Percentiles rank a stretch among this genome's conserved stretches.
Evolutionary conservation across 2,797 vertebrate species (phyloP).

Genomic region (Chrysocyon brachyurus): DNA sequence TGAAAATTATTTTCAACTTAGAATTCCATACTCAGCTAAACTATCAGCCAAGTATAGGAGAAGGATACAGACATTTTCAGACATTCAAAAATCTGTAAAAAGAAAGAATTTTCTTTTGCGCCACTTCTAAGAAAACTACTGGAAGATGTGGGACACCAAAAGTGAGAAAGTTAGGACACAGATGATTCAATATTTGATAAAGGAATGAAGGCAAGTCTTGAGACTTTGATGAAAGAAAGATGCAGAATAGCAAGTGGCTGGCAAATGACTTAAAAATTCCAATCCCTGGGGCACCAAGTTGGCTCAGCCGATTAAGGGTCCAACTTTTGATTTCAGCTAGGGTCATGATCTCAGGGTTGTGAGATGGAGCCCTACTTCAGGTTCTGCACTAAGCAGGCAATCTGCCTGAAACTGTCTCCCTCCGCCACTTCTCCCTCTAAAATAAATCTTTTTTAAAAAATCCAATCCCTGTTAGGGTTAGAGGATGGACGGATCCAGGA

Average conservation of each 20-base stretch:
- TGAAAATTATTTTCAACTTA: background rate
- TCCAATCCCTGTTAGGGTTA: too few relatives aligned
- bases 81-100: background rate
- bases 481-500: background rate
- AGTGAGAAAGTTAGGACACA: background rate
- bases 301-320: background rate
- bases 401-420: background rate
- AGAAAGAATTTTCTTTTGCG: background rate
- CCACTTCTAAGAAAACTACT: background rate
- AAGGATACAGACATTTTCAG: background rate
- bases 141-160: background rate
- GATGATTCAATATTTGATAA: background rate
- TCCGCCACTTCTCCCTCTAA: background rate
- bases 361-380: background rate
- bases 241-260: background rate
- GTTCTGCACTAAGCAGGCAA: background rate
- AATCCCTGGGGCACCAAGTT: background rate
- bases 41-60: background rate
- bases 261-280: background rate
- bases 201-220: background rate
- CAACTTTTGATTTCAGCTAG: background rate
- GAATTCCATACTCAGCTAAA: background rate
- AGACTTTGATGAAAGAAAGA: background rate
- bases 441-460: background rate
- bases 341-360: background rate